Conservation (phyloP, 2,797 vertebrate genomes). For the Clarias pachynema region DNA sequence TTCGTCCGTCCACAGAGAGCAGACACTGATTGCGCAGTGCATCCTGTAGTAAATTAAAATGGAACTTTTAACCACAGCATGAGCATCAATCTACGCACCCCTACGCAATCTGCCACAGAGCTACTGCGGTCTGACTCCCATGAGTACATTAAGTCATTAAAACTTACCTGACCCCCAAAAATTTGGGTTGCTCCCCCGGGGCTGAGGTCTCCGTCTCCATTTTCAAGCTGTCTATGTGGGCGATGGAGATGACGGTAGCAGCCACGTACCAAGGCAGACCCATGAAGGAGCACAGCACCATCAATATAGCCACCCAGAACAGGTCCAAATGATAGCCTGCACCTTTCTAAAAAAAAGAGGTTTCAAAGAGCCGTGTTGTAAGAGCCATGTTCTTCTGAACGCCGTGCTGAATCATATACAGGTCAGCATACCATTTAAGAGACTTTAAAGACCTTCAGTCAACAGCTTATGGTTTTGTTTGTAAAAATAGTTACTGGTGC, state of each 20-base stretch:
- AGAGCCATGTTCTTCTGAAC: not conserved
- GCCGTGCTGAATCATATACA: not conserved
- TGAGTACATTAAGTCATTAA: not conserved
- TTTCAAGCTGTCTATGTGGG: constrained; percentile 97
- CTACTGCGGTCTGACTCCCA: not conserved
- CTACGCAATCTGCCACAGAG: not conserved
- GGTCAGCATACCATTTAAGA: not conserved
- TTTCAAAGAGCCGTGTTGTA: not conserved
- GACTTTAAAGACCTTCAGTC: not conserved
- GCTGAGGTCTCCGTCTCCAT: constrained; percentile 98
- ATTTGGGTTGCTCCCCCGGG: constrained; percentile 95
- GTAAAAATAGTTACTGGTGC: not conserved
- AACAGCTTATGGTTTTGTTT: not conserved
- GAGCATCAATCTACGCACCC: not conserved
- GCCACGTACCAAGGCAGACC: constrained; percentile 96
- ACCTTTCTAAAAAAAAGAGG: constrained; percentile 82
- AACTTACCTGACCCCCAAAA: constrained; percentile 91
- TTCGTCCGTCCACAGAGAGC: not conserved
- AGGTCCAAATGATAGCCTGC: constrained; percentile 95
- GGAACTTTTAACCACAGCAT: not conserved
- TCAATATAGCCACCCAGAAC: constrained; percentile 90
- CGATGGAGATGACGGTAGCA: constrained; percentile 95
- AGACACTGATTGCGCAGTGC: not conserved
- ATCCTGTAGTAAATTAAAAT: not conserved
- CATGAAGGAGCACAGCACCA: constrained; percentile 94